phyloP scores from a whole-genome alignment of 2,113 vertebrate species.

The Mustela nigripes region DNA sequence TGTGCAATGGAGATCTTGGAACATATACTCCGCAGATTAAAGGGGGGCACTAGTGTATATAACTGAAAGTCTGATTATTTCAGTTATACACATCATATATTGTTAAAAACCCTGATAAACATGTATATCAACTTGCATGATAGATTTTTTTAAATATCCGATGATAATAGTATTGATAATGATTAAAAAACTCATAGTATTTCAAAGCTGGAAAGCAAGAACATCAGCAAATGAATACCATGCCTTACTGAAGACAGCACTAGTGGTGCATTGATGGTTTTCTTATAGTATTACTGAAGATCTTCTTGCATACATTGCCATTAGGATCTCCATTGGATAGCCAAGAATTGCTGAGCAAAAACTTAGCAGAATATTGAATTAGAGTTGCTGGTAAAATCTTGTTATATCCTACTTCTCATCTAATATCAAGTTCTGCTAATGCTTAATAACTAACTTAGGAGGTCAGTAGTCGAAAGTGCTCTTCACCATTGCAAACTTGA shows the following conservation, averaged over 20 bases:
- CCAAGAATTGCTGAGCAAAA: neutral
- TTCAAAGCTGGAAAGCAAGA: conserved; percentile 23
- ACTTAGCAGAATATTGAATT: neutral
- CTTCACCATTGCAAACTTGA: neutral
- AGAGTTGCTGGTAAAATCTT: neutral
- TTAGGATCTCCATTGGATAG: neutral
- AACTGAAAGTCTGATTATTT: neutral
- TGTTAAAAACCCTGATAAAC: neutral
- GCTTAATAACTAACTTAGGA: neutral
- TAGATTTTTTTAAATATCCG: neutral
- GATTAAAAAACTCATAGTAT: neutral
- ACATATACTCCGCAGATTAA: neutral
- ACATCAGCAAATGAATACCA: neutral
- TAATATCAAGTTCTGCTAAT: neutral
- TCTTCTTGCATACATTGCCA: neutral
- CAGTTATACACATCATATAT: neutral
- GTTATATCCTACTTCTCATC: neutral
- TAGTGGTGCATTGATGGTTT: neutral
- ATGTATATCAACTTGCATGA: neutral
- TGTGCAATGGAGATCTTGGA: neutral
- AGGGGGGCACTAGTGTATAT: neutral
- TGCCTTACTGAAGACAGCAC: neutral
- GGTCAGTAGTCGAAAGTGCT: neutral
- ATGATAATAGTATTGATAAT: neutral
- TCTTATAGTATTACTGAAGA: neutral